Percentiles rank a stretch among this genome's conserved stretches.
These are phyloP conservation scores for Baronia brevicornis DNA, from an alignment of 2,888 invertebrate genomes.

Conservation along the genomic window DNA sequence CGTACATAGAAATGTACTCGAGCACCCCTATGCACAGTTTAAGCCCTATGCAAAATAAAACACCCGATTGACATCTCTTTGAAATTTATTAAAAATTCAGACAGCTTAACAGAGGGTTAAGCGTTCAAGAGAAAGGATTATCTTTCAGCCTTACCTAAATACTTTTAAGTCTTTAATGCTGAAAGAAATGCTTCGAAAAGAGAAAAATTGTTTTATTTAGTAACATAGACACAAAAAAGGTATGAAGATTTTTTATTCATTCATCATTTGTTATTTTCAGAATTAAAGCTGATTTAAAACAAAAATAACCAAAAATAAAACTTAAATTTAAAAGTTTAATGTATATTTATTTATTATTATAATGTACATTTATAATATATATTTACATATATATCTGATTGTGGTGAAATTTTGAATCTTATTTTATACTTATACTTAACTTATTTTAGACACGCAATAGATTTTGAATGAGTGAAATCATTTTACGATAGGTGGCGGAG, in stretches of 20 bases:
- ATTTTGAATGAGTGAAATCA: no score
- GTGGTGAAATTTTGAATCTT: no score
- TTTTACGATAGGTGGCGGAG: no score
- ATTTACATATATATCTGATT: no score
- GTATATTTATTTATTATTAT: no score
- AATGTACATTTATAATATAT: no score
- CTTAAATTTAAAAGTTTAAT: no score
- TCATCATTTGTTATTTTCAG: neutral
- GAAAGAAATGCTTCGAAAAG: slow-evolving; percentile 5
- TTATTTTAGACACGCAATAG: no score
- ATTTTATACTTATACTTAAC: no score
- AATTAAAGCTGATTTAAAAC: neutral
- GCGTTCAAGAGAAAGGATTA: slow-evolving; percentile 68
- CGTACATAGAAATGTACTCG: slow-evolving; percentile 73
- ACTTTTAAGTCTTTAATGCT: slow-evolving; percentile 27
- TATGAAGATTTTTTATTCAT: no score
- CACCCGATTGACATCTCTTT: slow-evolving; percentile 73
- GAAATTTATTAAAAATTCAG: slow-evolving; percentile 75
- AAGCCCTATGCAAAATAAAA: slow-evolving; percentile 75
- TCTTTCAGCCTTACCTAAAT: slow-evolving; percentile 31
- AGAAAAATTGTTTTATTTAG: neutral
- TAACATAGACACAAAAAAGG: no score
- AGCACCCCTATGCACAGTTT: slow-evolving; percentile 51
- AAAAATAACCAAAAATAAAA: neutral
- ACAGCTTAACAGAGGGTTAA: slow-evolving; percentile 66